Evolutionary conservation across 2,113 vertebrate genomes (phyloP), one percentile per base, ranked within the genome.

Genomic region (Anarhynchus alexandrinus): DNA sequence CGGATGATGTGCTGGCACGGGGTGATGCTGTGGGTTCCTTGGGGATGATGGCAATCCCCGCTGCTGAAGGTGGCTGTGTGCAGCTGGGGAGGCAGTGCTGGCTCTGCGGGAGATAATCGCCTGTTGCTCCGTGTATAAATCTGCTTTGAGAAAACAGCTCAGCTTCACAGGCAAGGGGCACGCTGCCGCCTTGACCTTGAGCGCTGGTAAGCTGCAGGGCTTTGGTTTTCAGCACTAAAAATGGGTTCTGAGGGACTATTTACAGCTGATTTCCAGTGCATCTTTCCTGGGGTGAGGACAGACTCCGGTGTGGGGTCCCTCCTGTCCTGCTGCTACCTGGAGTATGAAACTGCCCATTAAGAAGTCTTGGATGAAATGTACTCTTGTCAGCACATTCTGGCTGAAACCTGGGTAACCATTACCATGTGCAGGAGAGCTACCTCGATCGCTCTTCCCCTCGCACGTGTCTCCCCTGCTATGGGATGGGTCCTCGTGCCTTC

Each of bases 391-490:
- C 47, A 47, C 8, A 1, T 32, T 25, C 54, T 82, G 92, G 7
- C 34, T 59, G n/a, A 64, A 52, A 20, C 34, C 47, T 78, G 25
- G 13, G 40, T 40, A 62, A 57, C 23, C 30, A 10, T 20, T 74
- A 4, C 57, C 51, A n/a, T 7, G 32, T 42, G 57, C 9, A 21
- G 34, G 21, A 82, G 73, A 80, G 6, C 40, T 59, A 23, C 67
- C 51, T 65, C 0, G 1, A 10, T 32, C 3, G 1, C 42, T 57
- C 21, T 57, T 71, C n/a, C 45, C 40, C 5, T 66, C 0, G 0
- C 26, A 29, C 0, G 1, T 19, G 20, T 62, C 17, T 43, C 11
- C 30, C 12, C 52, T 70, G 25, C 17, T 64, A 3, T 14, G 47
- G 52, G 29, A 36, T n/a, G 25, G 22, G 23, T 70, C 36, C 16